These are phyloP conservation scores for Clarias platycephalus DNA, from an alignment of 2,797 vertebrate species.

Conservation along the genomic window DNA sequence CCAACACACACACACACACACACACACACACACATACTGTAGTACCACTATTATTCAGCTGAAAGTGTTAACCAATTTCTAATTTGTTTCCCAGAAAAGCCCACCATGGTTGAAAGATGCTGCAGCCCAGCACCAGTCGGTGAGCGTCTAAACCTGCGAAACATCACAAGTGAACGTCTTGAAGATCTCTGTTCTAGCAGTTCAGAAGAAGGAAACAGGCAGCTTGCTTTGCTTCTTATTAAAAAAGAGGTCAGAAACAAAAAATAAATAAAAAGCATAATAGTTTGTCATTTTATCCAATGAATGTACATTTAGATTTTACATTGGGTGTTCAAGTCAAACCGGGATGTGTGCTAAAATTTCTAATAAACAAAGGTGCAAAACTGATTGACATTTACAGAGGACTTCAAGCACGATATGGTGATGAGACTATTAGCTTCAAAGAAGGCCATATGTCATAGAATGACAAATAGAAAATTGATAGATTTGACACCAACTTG, in stretches of 20 bases:
- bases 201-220: slow-evolving; percentile 50
- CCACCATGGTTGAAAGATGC: slow-evolving; percentile 49
- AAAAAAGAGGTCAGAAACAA: slow-evolving; percentile 64
- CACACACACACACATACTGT: too few species aligned
- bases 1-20: neutral
- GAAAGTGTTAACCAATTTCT: neutral
- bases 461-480: too few species aligned
- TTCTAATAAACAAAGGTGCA: too few species aligned
- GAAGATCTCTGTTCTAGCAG: slow-evolving; percentile 41
- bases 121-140: slow-evolving; percentile 34
- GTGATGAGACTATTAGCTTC: too few species aligned
- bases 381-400: too few species aligned
- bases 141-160: slow-evolving; percentile 24
- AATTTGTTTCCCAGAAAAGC: slow-evolving; percentile 43
- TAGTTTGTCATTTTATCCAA: neutral
- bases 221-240: slow-evolving; percentile 54
- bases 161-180: slow-evolving; percentile 41
- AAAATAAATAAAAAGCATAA: neutral
- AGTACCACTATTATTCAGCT: neutral
- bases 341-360: too few species aligned
- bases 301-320: neutral
- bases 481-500: too few species aligned
- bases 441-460: too few species aligned
- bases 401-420: too few species aligned
- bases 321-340: too few species aligned